Conservation (phyloP, 2,797 vertebrate genomes). For the Anabas testudineus region DNA sequence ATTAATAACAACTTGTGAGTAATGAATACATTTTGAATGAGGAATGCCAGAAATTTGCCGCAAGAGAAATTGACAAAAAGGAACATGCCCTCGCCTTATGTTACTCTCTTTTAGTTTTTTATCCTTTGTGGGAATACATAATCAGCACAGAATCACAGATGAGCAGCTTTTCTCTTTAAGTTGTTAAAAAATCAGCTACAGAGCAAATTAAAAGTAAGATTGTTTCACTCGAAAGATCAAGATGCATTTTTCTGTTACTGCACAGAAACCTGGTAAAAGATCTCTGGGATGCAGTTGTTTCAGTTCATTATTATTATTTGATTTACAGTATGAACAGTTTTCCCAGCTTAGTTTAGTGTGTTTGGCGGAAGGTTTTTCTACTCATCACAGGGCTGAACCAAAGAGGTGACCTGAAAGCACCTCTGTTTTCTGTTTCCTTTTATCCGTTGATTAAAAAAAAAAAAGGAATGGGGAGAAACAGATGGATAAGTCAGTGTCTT, state of each 20-base stretch:
- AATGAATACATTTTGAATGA: slow-evolving; percentile 63
- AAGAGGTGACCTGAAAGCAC: slow-evolving; percentile 73
- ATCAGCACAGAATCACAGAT: slow-evolving; percentile 48
- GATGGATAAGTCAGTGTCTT: slow-evolving; percentile 56
- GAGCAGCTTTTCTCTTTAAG: slow-evolving; percentile 49
- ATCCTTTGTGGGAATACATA: slow-evolving; percentile 38
- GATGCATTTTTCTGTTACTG: slow-evolving; percentile 20
- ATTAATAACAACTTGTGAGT: slow-evolving; percentile 66
- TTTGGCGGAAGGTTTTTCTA: slow-evolving; percentile 51
- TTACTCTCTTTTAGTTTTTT: slow-evolving; percentile 59
- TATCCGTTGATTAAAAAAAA: slow-evolving; percentile 34
- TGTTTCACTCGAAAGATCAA: slow-evolving; percentile 26
- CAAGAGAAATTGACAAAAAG: slow-evolving; percentile 77
- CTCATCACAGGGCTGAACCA: slow-evolving; percentile 75
- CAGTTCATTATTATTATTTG: slow-evolving; percentile 57
- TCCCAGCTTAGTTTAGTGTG: slow-evolving; percentile 45
- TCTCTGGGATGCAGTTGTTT: slow-evolving; percentile 56
- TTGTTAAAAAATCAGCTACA: slow-evolving; percentile 54
- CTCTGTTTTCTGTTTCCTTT: slow-evolving; percentile 56
- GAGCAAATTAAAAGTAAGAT: slow-evolving; percentile 31
- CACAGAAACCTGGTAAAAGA: slow-evolving; percentile 34
- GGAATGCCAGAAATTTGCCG: slow-evolving; percentile 68
- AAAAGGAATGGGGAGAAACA: slow-evolving; percentile 57
- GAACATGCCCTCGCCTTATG: slow-evolving; percentile 81
- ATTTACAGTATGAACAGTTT: slow-evolving; percentile 50